phyloP scores from a whole-genome alignment of 2,888 invertebrate species.

The Paralinhomoeus sp. region DNA sequence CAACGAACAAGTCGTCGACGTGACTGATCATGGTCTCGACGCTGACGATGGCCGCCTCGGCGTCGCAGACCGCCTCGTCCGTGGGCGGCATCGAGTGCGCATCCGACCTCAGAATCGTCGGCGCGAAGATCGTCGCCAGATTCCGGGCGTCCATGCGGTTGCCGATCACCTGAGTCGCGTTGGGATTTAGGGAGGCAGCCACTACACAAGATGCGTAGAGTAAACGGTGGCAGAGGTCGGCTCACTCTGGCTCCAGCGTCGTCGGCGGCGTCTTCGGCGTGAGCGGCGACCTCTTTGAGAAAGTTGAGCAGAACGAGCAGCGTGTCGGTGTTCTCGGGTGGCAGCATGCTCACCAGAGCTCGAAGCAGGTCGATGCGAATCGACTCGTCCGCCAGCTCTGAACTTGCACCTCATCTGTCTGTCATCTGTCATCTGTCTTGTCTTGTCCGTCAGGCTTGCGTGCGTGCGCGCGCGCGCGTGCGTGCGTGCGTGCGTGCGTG shows the following conservation, averaged over 20 bases:
- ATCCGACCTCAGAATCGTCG: conserved; percentile 57
- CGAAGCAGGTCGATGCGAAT: conserved; percentile 10
- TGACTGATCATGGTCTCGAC: conserved; percentile 63
- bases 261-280: conserved; percentile 43
- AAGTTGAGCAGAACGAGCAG: conserved; percentile 57
- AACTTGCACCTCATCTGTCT: no score
- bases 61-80: conserved; percentile 16
- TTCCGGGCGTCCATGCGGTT: conserved; percentile 85
- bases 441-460: no score
- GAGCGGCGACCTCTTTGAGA: conserved; percentile 48
- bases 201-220: no score
- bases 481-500: no score
- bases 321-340: conserved; percentile 67
- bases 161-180: conserved; percentile 43
- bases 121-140: conserved; percentile 72
- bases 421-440: no score
- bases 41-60: conserved; percentile 54
- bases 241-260: conserved; percentile 26
- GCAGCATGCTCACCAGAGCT: conserved; percentile 51
- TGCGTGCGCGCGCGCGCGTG: no score
- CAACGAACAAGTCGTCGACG: conserved; percentile 45
- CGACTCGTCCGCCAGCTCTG: neutral
- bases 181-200: no score
- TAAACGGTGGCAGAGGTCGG: no score
- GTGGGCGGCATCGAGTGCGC: conserved; percentile 9